Evolutionary conservation across 2,113 vertebrate species (phyloP).

Genomic region (Uropsilus gracilis): DNA sequence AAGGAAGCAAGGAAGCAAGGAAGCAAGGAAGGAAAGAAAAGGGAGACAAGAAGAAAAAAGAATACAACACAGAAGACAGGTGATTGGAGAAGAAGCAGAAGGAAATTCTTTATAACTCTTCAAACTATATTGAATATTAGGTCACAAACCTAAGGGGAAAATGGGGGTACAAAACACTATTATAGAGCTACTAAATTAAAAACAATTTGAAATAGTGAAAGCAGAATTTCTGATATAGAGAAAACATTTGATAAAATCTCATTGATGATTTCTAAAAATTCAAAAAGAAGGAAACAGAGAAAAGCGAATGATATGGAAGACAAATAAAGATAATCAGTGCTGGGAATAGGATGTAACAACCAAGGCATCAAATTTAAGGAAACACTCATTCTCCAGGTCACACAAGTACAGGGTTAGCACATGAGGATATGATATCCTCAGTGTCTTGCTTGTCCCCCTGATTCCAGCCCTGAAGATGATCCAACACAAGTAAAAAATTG

Average conservation of each 20-base stretch:
- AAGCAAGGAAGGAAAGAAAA: too few relatives aligned
- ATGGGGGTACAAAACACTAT: background rate
- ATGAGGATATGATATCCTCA: background rate
- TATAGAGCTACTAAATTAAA: background rate
- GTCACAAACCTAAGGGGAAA: background rate
- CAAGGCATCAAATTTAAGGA: background rate
- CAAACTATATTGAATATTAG: slow-evolving; percentile 20
- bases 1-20: too few relatives aligned
- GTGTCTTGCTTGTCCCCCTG: background rate
- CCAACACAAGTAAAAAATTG: background rate
- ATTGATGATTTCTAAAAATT: background rate
- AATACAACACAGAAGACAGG: rapidly evolving
- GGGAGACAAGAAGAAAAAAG: background rate
- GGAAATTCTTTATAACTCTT: background rate
- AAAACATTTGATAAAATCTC: background rate
- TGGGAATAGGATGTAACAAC: background rate
- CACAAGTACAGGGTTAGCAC: background rate
- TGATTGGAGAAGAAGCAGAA: background rate
- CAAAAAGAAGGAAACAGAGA: background rate
- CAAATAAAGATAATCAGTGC: background rate
- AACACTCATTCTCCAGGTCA: background rate
- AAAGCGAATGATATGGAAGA: background rate
- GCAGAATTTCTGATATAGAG: background rate
- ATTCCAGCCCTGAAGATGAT: background rate
- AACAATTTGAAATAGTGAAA: background rate